Evolutionary conservation across 2,113 vertebrate species (phyloP), one percentile per base, ranked within the genome.

Genomic region (Hucho hucho): DNA sequence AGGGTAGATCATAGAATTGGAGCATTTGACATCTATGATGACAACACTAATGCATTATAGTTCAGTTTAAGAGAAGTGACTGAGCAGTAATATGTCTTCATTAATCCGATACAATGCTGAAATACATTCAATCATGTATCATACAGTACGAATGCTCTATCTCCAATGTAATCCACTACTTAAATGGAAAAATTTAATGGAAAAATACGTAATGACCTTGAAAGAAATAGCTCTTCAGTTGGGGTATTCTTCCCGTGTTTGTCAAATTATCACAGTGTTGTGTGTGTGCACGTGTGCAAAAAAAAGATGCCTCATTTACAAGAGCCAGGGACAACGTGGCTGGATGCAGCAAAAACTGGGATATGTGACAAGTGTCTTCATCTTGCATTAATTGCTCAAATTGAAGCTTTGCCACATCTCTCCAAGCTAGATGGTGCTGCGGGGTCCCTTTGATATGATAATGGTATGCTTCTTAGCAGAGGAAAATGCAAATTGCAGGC

Each of bases 321-420:
- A 86, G 93, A 90, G 92, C 92, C 93, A 93, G 92, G 91, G 94
- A 94, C 95, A 95, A 94, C 94, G 94, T 94, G 92, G 58, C 11
- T 91, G 93, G 95, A 95, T 94, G 95, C 94, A 93, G 92, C 87
- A 90, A 71, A 93, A 93, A 93, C 94, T 94, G 92, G 94, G 95
- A 95, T 93, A 95, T 93, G 94, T 94, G 95, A 96, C 96, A 95
- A 96, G 96, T 95, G 95, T 96, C 96, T 94, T 97, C 96, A 96
- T 96, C 95, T 96, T 94, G 95, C 95, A 98, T 97, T 98, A 98
- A 99, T 98, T 99, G 97, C 97, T 98, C 94, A 95, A 96, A 99
- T 97, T 98, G 96, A 98, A 98, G 97, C 96, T 93, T 95, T 95
- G 96, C 96, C 96, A 97, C 95, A 95, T 98, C 96, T 97, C 96